These are phyloP conservation scores for Oxycera nigricornis DNA, from an alignment of 2,888 invertebrate species.

Conservation along the genomic window DNA sequence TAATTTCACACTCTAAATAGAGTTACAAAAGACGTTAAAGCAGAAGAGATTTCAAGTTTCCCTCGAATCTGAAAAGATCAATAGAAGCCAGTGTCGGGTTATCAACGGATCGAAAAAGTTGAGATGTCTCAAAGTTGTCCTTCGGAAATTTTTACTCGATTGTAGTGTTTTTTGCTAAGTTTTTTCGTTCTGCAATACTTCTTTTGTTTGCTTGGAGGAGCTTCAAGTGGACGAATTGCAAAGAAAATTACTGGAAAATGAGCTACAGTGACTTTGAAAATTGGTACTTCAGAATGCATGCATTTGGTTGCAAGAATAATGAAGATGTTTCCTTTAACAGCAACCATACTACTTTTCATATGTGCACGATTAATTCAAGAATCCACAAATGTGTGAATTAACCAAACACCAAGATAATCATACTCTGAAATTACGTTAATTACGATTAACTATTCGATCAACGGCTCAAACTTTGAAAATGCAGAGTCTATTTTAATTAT, in stretches of 20 bases:
- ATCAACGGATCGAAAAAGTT: slow-evolving; percentile 17
- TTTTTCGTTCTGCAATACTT: not conserved
- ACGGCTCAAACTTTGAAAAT: too few relatives aligned
- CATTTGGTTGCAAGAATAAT: too few relatives aligned
- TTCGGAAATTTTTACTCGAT: slow-evolving; percentile 6
- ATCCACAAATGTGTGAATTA: too few relatives aligned
- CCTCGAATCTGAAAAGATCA: slow-evolving; percentile 17
- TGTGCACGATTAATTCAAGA: too few relatives aligned
- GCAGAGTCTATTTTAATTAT: too few relatives aligned
- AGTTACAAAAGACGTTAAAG: slow-evolving; percentile 27
- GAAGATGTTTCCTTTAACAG: too few relatives aligned
- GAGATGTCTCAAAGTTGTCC: not conserved
- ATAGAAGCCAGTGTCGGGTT: not conserved
- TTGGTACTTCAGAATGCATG: too few relatives aligned
- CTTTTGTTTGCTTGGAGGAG: not conserved
- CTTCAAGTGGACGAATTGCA: not conserved
- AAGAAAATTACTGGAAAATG: not conserved
- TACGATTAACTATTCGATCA: too few relatives aligned
- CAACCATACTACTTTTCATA: too few relatives aligned
- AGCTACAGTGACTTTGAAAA: too few relatives aligned
- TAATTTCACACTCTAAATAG: slow-evolving; percentile 37
- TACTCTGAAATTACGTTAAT: too few relatives aligned
- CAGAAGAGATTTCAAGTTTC: slow-evolving; percentile 21
- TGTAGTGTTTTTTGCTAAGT: not conserved
- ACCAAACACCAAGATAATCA: too few relatives aligned